Percentiles rank a stretch among this genome's conserved stretches.
These are phyloP conservation scores for Itoplectis maculator DNA, from an alignment of 2,888 invertebrate species.

Conservation along the genomic window DNA sequence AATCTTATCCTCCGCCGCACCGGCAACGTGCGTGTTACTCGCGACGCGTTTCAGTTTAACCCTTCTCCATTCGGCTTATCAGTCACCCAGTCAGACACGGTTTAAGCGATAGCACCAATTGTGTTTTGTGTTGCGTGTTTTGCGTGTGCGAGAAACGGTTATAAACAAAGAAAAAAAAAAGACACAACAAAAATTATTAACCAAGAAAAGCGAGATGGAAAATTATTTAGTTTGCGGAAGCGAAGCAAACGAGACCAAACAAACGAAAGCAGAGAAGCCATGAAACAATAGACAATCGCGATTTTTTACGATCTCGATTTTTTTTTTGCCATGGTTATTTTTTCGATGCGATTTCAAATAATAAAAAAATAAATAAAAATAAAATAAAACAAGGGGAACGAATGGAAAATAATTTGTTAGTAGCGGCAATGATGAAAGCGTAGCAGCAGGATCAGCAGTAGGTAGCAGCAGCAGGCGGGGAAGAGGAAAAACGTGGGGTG, in stretches of 20 bases:
- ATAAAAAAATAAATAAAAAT: constrained; percentile 14
- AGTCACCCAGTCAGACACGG: background rate
- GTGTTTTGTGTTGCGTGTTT: constrained; percentile 37
- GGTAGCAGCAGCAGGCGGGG: background rate
- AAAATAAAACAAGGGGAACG: constrained; percentile 55
- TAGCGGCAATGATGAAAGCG: background rate
- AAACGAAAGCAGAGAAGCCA: constrained; percentile 16
- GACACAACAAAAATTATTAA: constrained; percentile 41
- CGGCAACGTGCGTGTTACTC: constrained; percentile 74
- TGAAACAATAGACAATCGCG: constrained; percentile 30
- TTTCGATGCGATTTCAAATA: too few relatives aligned
- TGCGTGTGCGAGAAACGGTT: constrained; percentile 36
- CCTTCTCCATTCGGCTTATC: constrained; percentile 81
- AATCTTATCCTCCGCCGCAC: constrained; percentile 74
- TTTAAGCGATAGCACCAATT: constrained; percentile 19
- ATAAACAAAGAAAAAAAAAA: constrained; percentile 38
- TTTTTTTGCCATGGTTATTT: background rate
- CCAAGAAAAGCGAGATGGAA: constrained; percentile 14
- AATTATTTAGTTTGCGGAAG: background rate
- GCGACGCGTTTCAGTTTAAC: constrained; percentile 77
- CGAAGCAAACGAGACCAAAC: background rate
- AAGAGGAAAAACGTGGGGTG: constrained; percentile 14
- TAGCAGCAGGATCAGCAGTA: background rate
- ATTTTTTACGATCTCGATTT: too few relatives aligned
- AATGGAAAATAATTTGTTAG: constrained; percentile 45